Percentiles rank a stretch among this genome's conserved stretches.
phyloP scores from a whole-genome alignment of 2,113 vertebrate genomes.

The Petromus typicus region DNA sequence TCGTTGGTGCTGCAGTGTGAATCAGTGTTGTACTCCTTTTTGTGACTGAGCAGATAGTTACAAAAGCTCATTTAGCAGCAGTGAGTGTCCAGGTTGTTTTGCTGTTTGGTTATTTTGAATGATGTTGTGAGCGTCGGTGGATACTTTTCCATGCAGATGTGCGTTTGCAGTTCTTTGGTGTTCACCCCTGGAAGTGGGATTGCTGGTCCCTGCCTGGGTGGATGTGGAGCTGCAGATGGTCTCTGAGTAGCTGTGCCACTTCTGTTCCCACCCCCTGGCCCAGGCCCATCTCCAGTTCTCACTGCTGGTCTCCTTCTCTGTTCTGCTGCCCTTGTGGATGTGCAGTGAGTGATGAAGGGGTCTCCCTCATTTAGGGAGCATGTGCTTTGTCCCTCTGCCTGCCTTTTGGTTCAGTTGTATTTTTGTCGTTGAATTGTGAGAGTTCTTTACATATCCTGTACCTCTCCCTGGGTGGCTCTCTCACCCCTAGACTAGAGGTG shows the following conservation, averaged over 20 bases:
- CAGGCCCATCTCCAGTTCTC: neutral
- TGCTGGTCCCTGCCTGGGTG: neutral
- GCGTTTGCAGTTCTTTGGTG: neutral
- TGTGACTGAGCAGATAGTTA: neutral
- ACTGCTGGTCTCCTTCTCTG: neutral
- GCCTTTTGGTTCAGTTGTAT: neutral
- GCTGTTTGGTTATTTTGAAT: neutral
- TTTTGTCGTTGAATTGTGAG: neutral
- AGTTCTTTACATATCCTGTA: neutral
- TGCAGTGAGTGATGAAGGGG: neutral
- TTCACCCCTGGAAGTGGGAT: neutral
- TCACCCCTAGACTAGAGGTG: neutral
- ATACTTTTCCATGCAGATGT: neutral
- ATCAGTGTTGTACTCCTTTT: neutral
- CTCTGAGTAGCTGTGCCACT: neutral
- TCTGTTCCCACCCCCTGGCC: too few species aligned
- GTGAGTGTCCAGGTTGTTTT: neutral
- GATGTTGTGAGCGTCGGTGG: neutral
- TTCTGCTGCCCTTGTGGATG: neutral
- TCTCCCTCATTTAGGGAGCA: neutral
- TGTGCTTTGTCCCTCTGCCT: neutral
- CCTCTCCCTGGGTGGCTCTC: neutral
- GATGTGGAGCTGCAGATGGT: neutral
- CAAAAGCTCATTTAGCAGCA: neutral
- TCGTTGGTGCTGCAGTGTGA: neutral